Percentiles rank a stretch among this genome's conserved stretches.
phyloP scores from a whole-genome alignment of 1,140 invertebrate species.

The Drosophila bifasciata region DNA sequence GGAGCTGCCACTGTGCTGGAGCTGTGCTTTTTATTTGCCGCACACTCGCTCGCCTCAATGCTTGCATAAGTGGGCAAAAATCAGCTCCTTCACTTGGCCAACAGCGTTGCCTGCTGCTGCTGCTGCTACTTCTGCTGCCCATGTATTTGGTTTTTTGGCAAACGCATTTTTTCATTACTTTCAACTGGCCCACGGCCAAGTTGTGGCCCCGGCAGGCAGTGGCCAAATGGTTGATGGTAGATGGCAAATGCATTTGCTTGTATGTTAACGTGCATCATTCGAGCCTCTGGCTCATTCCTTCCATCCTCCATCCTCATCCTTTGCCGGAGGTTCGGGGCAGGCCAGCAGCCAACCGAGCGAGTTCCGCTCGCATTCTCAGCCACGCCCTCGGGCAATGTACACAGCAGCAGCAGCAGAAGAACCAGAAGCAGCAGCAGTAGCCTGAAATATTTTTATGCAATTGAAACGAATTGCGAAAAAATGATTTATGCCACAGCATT shows the following conservation, averaged over 20 bases:
- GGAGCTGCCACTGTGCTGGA: background rate
- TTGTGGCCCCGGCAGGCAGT: conserved; percentile 25
- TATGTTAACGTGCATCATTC: conserved; percentile 50
- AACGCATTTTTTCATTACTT: conserved; percentile 82
- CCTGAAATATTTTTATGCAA: conserved; percentile 76
- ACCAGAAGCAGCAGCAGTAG: conserved; percentile 26
- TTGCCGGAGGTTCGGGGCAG: no score
- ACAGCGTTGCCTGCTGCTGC: conserved; percentile 42
- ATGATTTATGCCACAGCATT: conserved; percentile 78
- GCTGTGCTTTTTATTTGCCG: conserved; percentile 69
- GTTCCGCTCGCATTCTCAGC: conserved; percentile 49
- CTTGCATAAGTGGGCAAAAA: conserved; percentile 78
- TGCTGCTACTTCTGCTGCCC: conserved; percentile 9
- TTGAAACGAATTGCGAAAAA: conserved; percentile 73
- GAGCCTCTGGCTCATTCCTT: conserved; percentile 11
- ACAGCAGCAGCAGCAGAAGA: conserved; percentile 5
- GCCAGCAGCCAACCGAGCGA: conserved; percentile 5
- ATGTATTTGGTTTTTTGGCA: conserved; percentile 69
- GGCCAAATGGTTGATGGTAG: conserved; percentile 57
- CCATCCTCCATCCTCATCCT: no score
- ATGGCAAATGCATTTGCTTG: conserved; percentile 71
- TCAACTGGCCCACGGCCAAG: conserved; percentile 70
- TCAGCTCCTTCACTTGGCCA: conserved; percentile 67
- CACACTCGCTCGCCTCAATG: conserved; percentile 62
- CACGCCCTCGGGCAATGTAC: conserved; percentile 43